Conservation (phyloP, 2,113 vertebrate species). For the Stegastes partitus region DNA sequence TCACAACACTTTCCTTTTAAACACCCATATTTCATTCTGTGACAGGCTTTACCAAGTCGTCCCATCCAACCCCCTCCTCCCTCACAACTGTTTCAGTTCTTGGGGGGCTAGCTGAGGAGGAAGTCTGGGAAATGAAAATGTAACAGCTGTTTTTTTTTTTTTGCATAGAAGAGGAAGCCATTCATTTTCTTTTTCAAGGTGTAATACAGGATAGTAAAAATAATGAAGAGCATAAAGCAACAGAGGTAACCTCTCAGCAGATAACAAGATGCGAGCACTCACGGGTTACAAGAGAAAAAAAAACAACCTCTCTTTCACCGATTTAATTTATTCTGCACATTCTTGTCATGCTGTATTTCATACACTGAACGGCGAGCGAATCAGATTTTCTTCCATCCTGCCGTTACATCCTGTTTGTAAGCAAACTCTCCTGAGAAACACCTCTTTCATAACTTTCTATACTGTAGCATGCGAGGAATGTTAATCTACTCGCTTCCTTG, state of each 20-base stretch:
- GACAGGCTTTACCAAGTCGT: conserved; percentile 59
- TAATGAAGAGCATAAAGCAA: conserved; percentile 4
- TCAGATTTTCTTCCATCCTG: conserved; percentile 25
- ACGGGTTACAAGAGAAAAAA: no score
- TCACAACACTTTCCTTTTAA: conserved; percentile 76
- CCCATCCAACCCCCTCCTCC: background rate
- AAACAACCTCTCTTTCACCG: background rate
- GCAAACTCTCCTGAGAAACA: conserved; percentile 26
- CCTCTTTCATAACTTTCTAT: conserved; percentile 41
- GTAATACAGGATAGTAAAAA: background rate
- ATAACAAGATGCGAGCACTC: background rate
- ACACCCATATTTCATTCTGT: conserved; percentile 63
- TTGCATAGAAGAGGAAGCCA: background rate
- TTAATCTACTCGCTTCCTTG: conserved; percentile 73
- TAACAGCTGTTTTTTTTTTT: conserved; percentile 13
- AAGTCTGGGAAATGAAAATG: conserved; percentile 17
- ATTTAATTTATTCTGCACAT: conserved; percentile 22
- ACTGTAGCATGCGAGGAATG: conserved; percentile 74
- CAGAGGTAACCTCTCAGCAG: background rate
- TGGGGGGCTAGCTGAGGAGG: conserved; percentile 10
- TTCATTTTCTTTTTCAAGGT: background rate
- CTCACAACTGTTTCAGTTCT: conserved; percentile 34
- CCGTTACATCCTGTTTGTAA: conserved; percentile 59
- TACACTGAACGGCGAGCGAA: conserved; percentile 13
- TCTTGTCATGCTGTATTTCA: conserved; percentile 23